Base-by-base conservation (phyloP, 2,113 vertebrate genomes). In the Pheucticus melanocephalus region DNA sequence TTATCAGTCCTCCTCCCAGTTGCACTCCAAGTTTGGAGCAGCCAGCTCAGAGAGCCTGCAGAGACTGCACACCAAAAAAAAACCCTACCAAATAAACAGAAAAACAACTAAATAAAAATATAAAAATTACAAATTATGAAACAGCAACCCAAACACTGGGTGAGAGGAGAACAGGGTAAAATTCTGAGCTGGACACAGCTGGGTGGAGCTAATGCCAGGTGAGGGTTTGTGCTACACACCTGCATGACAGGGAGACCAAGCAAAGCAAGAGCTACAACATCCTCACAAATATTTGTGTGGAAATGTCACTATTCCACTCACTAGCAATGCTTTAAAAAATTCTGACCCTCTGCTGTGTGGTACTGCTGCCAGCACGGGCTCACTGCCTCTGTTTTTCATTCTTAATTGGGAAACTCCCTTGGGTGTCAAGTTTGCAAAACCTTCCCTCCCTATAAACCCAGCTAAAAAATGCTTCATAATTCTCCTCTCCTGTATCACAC, bases 351-450 rank as follows among this genome's bases (percentile, higher is more conserved):
- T 2, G 2, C 60, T 66, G 35, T 25, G 71, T 6, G 6, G 24
- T 25, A 2, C n/a, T 25, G 30, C 68, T 82, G 78, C 73, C 42
- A 91, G 69, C 88, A 42, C 0, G 0, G 66, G 13, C 33, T 66
- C 33, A 2, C 59, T 80, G 82, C 16, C 33, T 33, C 1, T 45
- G 25, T 15, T 88, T 77, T 65, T 51, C 48, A 54, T 42, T 54
- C 82, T 82, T 86, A 86, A 86, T 75, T 86, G 82, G 44, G 47
- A 86, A 92, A 65, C 22, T 64, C 66, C 27, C 71, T 51, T 50
- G 54, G 11, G 33, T 39, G 57, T 81, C 45, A 66, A 71, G 60
- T 63, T 37, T 69, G 31, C 7, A 66, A 88, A 94, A 13, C 7
- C 10, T 61, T 69, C 88, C 47, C 35, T 76, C 13, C 50, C n/a